Base-by-base conservation (phyloP, 1,140 invertebrate genomes). In the Heterodera carotae region DNA sequence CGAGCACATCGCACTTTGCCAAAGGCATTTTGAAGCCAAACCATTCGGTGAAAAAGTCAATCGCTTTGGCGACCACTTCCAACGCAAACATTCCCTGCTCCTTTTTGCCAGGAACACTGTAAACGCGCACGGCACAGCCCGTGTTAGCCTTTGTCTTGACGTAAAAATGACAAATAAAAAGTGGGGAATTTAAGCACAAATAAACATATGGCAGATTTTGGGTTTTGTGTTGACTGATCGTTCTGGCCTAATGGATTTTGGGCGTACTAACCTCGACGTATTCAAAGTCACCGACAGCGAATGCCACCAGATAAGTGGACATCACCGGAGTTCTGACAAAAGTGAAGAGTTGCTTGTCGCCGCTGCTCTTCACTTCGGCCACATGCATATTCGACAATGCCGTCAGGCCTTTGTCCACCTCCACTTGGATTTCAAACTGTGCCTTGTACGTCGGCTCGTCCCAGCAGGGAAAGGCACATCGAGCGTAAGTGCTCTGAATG, bases 361-460 rank as follows among this genome's bases (percentile, higher is more conserved):
- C 18, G 68, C 39, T 60, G 18, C 15, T 59, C 18, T 70, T 78
- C 48, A 86, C 85, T 15, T 69, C 71, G n/a, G 76, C 75, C n/a
- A 83, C 81, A 43, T 85, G 73, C 84, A 86, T 87, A 59, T 87
- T 87, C 6, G 85, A 87, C 6, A 87, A 80, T 27, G 85, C 85
- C 12, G 81, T 85, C 2, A 86, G 72, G 6, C 79, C 59, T 18
- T 76, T 60, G 43, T 84, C 85, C 15, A 87, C 86, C 25, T 66
- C 33, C 62, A 66, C 7, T 66, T 66, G 88, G 7, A 90, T 84
- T 12, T 87, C 89, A 89, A 93, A 98, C 76, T 92, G 92, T 0
- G 95, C 93, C 89, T 98, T 98, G 83, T 96, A 92, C 48, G 92
- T 91, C 0, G 96, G 96, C 87, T 98, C 96, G 89, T 98, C 96